phyloP scores from a whole-genome alignment of 2,888 invertebrate genomes.

The Baccha elongata region DNA sequence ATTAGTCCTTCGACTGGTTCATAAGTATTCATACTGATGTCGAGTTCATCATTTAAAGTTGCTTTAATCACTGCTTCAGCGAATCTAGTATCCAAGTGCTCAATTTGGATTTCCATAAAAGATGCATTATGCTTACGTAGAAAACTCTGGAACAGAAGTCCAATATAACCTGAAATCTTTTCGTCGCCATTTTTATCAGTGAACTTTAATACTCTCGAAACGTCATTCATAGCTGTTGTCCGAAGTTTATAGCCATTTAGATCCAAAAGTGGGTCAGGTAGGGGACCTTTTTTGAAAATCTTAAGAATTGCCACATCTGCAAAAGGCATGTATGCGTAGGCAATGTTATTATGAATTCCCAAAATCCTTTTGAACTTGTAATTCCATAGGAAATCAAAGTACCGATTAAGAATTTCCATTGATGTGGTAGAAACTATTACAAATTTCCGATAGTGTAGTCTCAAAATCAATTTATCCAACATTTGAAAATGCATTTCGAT shows the following conservation, averaged over 20 bases:
- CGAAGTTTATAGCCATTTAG: slow-evolving; percentile 31
- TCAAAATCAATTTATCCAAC: too few species aligned
- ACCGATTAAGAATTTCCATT: too few species aligned
- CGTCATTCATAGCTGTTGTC: slow-evolving; percentile 12
- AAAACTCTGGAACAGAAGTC: slow-evolving; percentile 18
- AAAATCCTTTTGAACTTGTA: too few species aligned
- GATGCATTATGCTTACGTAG: slow-evolving; percentile 36
- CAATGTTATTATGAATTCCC: too few species aligned
- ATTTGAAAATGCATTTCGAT: too few species aligned
- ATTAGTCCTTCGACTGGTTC: neutral
- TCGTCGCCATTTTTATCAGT: neutral
- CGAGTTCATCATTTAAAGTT: slow-evolving; percentile 6
- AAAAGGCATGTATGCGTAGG: too few species aligned
- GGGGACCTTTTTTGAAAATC: too few species aligned
- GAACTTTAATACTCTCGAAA: slow-evolving; percentile 18
- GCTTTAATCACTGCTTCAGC: slow-evolving; percentile 4
- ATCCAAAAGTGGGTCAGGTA: too few species aligned
- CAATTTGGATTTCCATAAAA: neutral
- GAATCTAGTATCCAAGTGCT: neutral
- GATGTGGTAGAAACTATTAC: too few species aligned
- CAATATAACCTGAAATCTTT: slow-evolving; percentile 19
- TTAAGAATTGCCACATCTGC: too few species aligned
- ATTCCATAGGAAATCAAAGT: too few species aligned
- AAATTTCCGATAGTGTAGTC: too few species aligned
- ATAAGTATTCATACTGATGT: slow-evolving; percentile 40